These are phyloP conservation scores for Natator depressus DNA, from an alignment of 2,113 vertebrate species.

Conservation along the genomic window DNA sequence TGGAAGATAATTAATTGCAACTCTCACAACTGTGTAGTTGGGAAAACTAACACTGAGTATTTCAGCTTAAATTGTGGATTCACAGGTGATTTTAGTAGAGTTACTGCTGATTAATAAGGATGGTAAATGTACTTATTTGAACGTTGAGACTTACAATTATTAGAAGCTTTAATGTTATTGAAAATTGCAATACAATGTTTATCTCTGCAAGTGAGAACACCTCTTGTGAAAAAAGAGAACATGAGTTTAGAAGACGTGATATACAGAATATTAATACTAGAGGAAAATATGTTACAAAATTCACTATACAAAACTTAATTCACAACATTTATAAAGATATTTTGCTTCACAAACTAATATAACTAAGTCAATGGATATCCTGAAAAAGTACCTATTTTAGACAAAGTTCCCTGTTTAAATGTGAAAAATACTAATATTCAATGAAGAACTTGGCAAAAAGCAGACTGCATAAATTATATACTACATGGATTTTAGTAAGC, in stretches of 20 bases:
- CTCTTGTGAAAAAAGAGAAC: background rate
- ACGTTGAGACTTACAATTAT: background rate
- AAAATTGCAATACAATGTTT: accelerated
- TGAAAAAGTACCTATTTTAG: background rate
- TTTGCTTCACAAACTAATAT: background rate
- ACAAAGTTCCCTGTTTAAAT: background rate
- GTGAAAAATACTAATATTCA: background rate
- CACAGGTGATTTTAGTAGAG: background rate
- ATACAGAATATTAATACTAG: background rate
- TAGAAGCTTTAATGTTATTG: background rate
- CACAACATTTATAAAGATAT: background rate
- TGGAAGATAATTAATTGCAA: constrained; percentile 65
- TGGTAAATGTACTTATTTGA: background rate
- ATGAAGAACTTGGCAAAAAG: background rate
- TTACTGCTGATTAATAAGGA: background rate
- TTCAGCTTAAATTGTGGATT: constrained; percentile 10
- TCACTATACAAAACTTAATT: background rate
- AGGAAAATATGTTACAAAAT: background rate
- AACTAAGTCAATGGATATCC: accelerated
- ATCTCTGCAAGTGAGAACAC: background rate
- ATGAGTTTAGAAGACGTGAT: background rate
- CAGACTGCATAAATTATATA: background rate
- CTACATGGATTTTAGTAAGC: background rate
- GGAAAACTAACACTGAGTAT: constrained; percentile 30
- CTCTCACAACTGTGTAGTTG: constrained; percentile 23